phyloP scores from a whole-genome alignment of 2,888 invertebrate species.

The Oligia fasciuncula region DNA sequence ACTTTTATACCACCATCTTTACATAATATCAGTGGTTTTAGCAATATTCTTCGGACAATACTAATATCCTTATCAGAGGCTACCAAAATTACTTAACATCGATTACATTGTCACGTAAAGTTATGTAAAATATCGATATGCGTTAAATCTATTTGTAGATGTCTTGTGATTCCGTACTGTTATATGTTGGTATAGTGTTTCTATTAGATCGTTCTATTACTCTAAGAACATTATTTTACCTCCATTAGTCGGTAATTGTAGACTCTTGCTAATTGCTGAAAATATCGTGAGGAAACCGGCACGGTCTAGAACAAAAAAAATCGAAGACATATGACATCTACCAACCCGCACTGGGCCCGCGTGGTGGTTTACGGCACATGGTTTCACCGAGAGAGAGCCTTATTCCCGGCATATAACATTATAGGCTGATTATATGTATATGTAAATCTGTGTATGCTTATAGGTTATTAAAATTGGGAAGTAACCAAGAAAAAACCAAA shows the following conservation, averaged over 20 bases:
- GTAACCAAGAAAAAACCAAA: not conserved
- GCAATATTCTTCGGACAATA: constrained; percentile 58
- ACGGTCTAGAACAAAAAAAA: not conserved
- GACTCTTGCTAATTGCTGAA: not conserved
- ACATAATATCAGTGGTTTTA: constrained; percentile 54
- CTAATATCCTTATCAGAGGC: constrained; percentile 63
- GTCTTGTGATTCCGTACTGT: not conserved
- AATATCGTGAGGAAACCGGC: not conserved
- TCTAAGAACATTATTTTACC: not conserved
- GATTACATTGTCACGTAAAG: constrained; percentile 65
- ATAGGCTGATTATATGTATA: not conserved
- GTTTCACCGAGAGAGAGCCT: not conserved
- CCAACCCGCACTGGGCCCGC: not conserved
- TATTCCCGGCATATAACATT: not conserved
- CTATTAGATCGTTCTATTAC: not conserved
- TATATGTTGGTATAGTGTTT: not conserved
- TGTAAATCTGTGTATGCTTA: too few relatives aligned
- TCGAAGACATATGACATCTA: not conserved
- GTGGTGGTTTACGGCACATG: not conserved
- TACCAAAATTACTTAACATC: constrained; percentile 60
- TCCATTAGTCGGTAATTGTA: too few relatives aligned
- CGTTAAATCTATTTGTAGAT: constrained; percentile 25
- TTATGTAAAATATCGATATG: constrained; percentile 59
- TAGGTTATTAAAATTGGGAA: not conserved
- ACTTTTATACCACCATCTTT: constrained; percentile 70